phyloP scores from a whole-genome alignment of 2,888 invertebrate genomes.

The Calameuta idolon region DNA sequence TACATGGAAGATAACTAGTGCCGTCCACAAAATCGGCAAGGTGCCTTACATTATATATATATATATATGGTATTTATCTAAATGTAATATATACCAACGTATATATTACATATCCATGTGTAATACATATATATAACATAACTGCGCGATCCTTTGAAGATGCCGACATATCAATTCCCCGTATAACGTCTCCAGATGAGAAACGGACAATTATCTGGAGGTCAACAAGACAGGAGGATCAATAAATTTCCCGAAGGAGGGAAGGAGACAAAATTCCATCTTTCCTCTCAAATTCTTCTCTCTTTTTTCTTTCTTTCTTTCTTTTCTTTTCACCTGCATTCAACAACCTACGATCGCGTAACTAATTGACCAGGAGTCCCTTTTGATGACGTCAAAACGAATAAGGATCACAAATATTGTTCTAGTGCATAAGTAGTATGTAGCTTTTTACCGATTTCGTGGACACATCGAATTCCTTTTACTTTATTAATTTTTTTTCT shows the following conservation, averaged over 20 bases:
- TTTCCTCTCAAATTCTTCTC: constrained; percentile 23
- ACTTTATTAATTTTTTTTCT: constrained; percentile 1
- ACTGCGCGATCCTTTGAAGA: background rate
- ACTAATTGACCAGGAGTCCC: too few relatives aligned
- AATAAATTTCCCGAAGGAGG: too few relatives aligned
- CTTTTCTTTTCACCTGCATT: constrained; percentile 11
- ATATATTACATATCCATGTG: background rate
- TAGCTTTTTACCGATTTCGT: constrained; percentile 8
- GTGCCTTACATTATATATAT: constrained; percentile 6
- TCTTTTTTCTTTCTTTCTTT: constrained; percentile 33
- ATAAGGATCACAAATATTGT: too few relatives aligned
- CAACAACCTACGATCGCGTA: too few relatives aligned
- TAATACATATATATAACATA: background rate
- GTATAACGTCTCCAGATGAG: too few relatives aligned
- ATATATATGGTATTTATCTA: too few relatives aligned
- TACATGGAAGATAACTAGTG: constrained; percentile 55
- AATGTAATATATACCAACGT: background rate
- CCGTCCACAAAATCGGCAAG: constrained; percentile 53
- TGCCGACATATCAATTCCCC: too few relatives aligned
- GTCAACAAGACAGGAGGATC: too few relatives aligned
- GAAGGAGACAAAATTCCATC: background rate
- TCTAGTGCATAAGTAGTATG: background rate
- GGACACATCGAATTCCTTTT: background rate
- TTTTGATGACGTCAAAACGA: too few relatives aligned
- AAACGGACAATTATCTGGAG: too few relatives aligned